Evolutionary conservation across 2,797 vertebrate genomes (phyloP), one percentile per base, ranked within the genome.

Genomic region (Picus viridis): DNA sequence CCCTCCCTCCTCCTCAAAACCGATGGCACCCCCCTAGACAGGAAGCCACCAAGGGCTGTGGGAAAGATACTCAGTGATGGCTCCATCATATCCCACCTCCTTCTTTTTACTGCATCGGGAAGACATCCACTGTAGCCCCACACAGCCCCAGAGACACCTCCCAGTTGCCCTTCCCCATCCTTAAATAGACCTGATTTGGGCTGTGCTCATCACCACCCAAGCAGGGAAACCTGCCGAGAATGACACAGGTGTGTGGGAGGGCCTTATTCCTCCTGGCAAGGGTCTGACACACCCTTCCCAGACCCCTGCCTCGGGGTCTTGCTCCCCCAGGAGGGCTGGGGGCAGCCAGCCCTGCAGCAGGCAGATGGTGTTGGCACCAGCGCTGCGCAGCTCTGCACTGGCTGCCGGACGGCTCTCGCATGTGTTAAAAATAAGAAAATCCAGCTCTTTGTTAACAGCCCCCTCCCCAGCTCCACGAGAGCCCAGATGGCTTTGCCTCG

Each of bases 321-420:
- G 10, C n/a, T 68, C 14, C 43, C 65, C 47, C 3, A 3, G 12
- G 24, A 17, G 39, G 43, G 36, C 16, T 3, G 2, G 51, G 62
- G 86, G 39, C 74, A 71, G 59, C 45, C 73, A 51, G 73, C 89
- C 69, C 73, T 41, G 73, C 76, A 61, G 63, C 12, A 58, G 89
- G 87, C 95, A 96, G 95, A 96, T 95, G 94, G 94, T 4, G 30
- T 34, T 91, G 95, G 93, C 93, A 78, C 83, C 36, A 9, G 57
- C 61, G 17, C 67, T 1, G 30, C 57, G 56, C n/a, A 6, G 83
- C 89, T 93, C 87, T 2, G 1, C 3, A 5, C 80, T 65, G 77
- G 70, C 77, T 61, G 83, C 89, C 2, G 91, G 85, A 57, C 22
- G 8, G 63, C 43, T 86, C 90, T 72, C 10, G 39, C 2, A 8